Evolutionary conservation across 2,888 invertebrate genomes (phyloP).

Genomic region (Melikaiella ostensackeni): DNA sequence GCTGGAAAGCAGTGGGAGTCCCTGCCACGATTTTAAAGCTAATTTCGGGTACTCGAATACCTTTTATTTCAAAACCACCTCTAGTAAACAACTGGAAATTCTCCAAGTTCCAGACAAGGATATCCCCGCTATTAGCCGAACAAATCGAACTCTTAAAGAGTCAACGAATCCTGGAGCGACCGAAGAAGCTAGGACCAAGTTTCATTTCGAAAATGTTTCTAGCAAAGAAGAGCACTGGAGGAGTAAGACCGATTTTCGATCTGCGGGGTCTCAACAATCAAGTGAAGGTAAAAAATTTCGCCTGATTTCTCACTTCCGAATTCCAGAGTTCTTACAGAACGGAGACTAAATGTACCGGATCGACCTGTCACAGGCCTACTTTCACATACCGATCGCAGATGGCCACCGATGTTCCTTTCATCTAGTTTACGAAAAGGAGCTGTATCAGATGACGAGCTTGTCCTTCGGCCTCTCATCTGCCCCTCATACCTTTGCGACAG

Average conservation of each 20-base stretch:
- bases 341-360: not conserved
- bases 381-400: no score
- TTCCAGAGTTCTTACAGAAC: no score
- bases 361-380: not conserved
- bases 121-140: no score
- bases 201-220: no score
- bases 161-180: no score
- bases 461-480: not conserved
- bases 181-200: no score
- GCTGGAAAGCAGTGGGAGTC: conserved; percentile 54
- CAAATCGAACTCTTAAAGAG: no score
- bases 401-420: conserved; percentile 49
- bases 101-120: no score
- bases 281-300: no score
- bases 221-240: not conserved
- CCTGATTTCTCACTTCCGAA: no score
- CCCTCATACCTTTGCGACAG: conserved; percentile 51
- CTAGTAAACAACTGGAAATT: conserved; percentile 43
- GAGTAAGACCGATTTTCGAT: not conserved
- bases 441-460: not conserved
- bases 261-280: no score
- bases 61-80: conserved; percentile 39
- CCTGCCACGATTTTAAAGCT: conserved; percentile 44
- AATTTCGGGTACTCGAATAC: conserved; percentile 42
- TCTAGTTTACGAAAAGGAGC: not conserved